Evolutionary conservation across 2,113 vertebrate genomes (phyloP).

Genomic region (Corythaeola cristata): DNA sequence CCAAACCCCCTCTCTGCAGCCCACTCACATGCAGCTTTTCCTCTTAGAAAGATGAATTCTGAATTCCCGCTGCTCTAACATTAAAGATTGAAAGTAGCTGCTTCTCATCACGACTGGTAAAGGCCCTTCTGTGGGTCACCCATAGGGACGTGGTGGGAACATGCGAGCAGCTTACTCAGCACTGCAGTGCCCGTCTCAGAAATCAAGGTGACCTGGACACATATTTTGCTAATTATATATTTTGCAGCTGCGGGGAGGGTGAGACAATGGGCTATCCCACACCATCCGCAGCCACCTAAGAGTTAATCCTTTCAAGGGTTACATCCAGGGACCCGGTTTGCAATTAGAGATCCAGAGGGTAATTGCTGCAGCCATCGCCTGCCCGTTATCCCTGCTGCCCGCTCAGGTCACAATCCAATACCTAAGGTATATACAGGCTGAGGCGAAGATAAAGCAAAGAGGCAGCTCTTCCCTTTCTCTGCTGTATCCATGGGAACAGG

Average conservation of each 20-base stretch:
- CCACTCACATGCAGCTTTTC: neutral
- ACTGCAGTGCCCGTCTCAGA: accelerated
- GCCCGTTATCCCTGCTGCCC: neutral
- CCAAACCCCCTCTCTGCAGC: neutral
- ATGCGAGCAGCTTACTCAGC: accelerated
- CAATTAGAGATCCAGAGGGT: neutral
- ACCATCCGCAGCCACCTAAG: neutral
- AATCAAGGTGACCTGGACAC: neutral
- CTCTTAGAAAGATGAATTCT: neutral
- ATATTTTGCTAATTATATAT: neutral
- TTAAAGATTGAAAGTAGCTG: constrained; percentile 24
- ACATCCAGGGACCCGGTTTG: neutral
- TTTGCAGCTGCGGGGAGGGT: neutral
- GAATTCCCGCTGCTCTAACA: neutral
- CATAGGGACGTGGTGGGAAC: accelerated
- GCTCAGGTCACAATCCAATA: too few relatives aligned
- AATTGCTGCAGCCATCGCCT: neutral
- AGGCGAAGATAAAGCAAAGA: too few relatives aligned
- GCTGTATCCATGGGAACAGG: too few relatives aligned
- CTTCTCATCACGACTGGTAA: neutral
- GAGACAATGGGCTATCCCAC: accelerated
- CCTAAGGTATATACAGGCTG: too few relatives aligned
- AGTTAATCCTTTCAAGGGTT: neutral
- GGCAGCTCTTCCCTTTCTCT: too few relatives aligned
- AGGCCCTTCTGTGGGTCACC: neutral